Evolutionary conservation across 2,888 invertebrate species (phyloP).

Genomic region (Phortica okadai): DNA sequence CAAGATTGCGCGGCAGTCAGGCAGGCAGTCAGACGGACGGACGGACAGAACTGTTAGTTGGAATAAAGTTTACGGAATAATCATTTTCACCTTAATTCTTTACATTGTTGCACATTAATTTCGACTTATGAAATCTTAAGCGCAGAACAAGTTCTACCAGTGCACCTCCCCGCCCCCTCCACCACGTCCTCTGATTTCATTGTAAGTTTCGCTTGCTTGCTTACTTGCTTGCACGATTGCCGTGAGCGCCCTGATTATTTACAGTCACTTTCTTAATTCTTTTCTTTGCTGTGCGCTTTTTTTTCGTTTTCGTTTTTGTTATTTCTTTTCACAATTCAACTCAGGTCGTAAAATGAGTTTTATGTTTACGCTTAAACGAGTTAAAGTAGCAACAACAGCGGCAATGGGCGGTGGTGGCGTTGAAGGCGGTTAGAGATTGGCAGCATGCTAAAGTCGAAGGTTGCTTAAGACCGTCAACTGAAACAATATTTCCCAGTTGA

Average conservation of each 20-base stretch:
- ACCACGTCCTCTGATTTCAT: background rate
- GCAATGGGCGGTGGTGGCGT: background rate
- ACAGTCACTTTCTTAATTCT: background rate
- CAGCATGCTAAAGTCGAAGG: no score
- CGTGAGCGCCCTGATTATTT: background rate
- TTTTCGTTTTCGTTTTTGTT: slow-evolving; percentile 47
- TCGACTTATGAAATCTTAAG: slow-evolving; percentile 61
- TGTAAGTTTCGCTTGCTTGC: background rate
- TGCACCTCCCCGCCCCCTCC: slow-evolving; percentile 33
- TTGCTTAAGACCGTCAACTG: slow-evolving; percentile 57
- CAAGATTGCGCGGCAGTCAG: no score
- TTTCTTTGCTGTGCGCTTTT: slow-evolving; percentile 31
- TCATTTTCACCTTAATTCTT: slow-evolving; percentile 13
- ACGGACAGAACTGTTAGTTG: background rate
- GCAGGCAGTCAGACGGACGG: no score
- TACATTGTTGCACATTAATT: slow-evolving; percentile 54
- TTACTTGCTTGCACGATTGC: background rate
- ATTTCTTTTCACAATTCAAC: slow-evolving; percentile 10
- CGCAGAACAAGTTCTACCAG: no score
- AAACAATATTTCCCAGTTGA: slow-evolving; percentile 60
- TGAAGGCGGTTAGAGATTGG: no score
- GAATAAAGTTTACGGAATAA: background rate
- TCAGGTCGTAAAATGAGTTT: slow-evolving; percentile 66
- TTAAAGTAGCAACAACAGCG: slow-evolving; percentile 23
- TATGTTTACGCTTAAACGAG: slow-evolving; percentile 63